Evolutionary conservation across 2,888 invertebrate species (phyloP).

Genomic region (Cactoblastis cactorum): DNA sequence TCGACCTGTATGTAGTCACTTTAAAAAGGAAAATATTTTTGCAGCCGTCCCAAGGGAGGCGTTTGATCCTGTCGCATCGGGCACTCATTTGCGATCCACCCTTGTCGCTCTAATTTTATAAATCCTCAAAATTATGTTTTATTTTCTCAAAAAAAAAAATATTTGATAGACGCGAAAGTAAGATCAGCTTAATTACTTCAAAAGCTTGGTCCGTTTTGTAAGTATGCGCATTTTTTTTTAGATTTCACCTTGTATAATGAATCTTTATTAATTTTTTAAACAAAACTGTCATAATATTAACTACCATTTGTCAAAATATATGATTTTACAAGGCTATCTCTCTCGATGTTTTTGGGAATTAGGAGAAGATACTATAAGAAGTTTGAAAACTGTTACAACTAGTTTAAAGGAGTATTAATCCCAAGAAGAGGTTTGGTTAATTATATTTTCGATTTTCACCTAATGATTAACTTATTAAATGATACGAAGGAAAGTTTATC

Average conservation of each 20-base stretch:
- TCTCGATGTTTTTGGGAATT: no score
- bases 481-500: no score
- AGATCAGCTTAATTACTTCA: background rate
- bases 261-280: background rate
- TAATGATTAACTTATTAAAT: no score
- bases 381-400: no score
- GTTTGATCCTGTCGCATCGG: conserved; percentile 25
- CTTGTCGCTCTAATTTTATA: conserved; percentile 12
- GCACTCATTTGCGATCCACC: conserved; percentile 4
- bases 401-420: no score
- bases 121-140: conserved; percentile 2
- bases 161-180: background rate
- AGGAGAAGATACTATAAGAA: no score
- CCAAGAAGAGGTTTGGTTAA: no score
- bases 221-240: background rate
- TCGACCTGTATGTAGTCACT: background rate
- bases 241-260: background rate
- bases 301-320: no score
- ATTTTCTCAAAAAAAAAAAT: background rate
- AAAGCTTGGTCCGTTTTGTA: no score
- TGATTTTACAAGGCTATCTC: no score
- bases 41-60: conserved; percentile 22
- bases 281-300: no score
- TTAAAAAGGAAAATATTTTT: conserved; percentile 31
- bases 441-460: no score